Conservation (phyloP, 2,113 vertebrate species). For the Agapornis roseicollis region DNA sequence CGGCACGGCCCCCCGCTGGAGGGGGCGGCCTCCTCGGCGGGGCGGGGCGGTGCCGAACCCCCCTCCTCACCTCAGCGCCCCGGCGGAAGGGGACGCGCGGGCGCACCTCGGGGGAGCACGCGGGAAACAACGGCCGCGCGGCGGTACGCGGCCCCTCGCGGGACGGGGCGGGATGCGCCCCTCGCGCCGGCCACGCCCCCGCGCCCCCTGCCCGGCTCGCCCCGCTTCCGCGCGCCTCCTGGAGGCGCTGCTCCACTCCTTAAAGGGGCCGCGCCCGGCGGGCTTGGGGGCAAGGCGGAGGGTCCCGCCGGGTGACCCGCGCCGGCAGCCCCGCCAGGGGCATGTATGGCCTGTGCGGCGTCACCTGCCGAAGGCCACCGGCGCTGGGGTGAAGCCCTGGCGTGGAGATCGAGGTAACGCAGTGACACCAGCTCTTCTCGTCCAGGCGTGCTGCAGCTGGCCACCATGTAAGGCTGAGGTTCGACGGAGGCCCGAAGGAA, state of each 20-base stretch:
- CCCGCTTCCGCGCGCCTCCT: not conserved
- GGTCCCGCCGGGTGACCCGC: too few species aligned
- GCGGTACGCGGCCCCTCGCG: not conserved
- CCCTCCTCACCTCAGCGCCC: not conserved
- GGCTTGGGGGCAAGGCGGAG: rapidly evolving
- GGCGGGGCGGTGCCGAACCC: not conserved
- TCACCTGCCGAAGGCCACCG: not conserved
- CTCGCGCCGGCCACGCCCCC: not conserved
- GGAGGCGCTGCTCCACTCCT: not conserved
- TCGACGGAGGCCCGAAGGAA: not conserved
- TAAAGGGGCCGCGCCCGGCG: slow-evolving; percentile 1
- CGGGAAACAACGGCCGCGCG: not conserved
- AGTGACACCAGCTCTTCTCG: not conserved
- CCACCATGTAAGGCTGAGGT: not conserved
- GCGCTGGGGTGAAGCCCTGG: not conserved
- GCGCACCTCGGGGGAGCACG: not conserved
- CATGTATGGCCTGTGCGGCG: not conserved
- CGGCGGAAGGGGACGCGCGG: not conserved
- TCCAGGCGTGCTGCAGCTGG: not conserved
- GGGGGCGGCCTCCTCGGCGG: not conserved
- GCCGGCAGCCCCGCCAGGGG: not conserved
- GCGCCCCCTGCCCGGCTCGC: not conserved
- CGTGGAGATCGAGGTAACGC: not conserved
- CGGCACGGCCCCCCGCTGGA: not conserved
- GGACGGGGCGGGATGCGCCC: not conserved